Evolutionary conservation across 2,797 vertebrate species (phyloP).

Genomic region (Thunnus albacares): DNA sequence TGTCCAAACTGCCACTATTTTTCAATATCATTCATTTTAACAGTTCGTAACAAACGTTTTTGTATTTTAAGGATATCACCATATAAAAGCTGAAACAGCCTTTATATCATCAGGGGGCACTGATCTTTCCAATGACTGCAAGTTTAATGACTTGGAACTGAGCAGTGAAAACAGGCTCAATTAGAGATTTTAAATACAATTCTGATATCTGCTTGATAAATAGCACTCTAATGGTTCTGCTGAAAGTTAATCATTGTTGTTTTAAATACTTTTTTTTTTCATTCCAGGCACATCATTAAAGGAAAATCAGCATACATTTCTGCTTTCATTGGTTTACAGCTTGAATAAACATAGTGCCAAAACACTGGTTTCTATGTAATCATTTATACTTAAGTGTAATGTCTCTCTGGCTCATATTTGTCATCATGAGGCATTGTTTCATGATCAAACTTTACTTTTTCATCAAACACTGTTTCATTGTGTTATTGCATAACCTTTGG

Average conservation of each 20-base stretch:
- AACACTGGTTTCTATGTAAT: not conserved
- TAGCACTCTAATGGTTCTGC: not conserved
- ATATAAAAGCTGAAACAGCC: too few species aligned
- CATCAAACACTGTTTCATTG: conserved; percentile 12
- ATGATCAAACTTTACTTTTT: conserved; percentile 2
- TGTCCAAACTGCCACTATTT: not conserved
- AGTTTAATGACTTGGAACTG: not conserved
- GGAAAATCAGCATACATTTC: not conserved
- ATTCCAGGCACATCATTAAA: conserved; percentile 6
- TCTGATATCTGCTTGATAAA: not conserved
- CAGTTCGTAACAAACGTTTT: not conserved
- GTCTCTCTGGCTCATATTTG: not conserved
- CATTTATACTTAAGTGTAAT: not conserved
- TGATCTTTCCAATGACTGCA: not conserved
- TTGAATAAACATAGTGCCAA: not conserved
- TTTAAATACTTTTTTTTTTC: not conserved
- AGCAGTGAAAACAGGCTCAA: not conserved
- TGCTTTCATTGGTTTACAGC: not conserved
- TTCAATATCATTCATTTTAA: not conserved
- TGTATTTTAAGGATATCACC: not conserved
- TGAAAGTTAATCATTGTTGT: not conserved
- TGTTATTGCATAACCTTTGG: conserved; percentile 28
- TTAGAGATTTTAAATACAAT: not conserved
- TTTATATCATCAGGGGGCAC: not conserved
- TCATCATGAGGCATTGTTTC: not conserved